A percentile compares a stretch with the other conserved stretches of the same genome.
Evolutionary conservation across 1,140 invertebrate genomes (phyloP).

Genomic region (Drosophila eugracilis): DNA sequence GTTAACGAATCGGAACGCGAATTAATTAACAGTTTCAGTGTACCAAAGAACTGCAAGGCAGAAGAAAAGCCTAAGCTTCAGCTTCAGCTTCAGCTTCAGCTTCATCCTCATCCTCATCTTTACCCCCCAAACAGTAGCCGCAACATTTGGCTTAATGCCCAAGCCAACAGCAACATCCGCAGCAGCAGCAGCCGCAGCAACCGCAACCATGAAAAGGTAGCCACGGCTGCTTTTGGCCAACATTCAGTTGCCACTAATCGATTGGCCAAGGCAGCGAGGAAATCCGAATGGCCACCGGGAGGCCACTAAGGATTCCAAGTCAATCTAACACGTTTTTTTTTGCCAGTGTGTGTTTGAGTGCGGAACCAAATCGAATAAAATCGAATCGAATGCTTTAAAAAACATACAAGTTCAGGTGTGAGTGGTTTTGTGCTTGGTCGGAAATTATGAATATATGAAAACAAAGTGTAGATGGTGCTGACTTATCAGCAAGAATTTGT

Average conservation of each 20-base stretch:
- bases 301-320: conserved; percentile 17
- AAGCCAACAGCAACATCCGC: conserved; percentile 28
- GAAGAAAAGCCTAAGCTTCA: conserved; percentile 21
- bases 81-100: conserved; percentile 20
- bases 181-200: conserved; percentile 36
- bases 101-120: conserved; percentile 24
- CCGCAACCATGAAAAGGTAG: conserved; percentile 80
- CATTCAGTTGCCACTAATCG: conserved; percentile 68
- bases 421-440: conserved; percentile 31
- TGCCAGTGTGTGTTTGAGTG: conserved; percentile 24
- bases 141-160: conserved; percentile 41
- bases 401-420: neutral
- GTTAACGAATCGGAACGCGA: conserved; percentile 81
- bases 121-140: conserved; percentile 45
- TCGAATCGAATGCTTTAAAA: neutral
- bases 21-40: conserved; percentile 83
- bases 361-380: neutral
- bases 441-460: neutral
- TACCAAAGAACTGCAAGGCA: conserved; percentile 73
- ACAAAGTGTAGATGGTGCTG: neutral
- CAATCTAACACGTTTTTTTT: conserved; percentile 8
- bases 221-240: conserved; percentile 40
- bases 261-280: conserved; percentile 66
- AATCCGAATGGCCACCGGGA: conserved; percentile 22
- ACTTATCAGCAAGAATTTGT: too few species aligned